Conservation (phyloP, 2,888 invertebrate genomes). For the Harpalus rufipes region DNA sequence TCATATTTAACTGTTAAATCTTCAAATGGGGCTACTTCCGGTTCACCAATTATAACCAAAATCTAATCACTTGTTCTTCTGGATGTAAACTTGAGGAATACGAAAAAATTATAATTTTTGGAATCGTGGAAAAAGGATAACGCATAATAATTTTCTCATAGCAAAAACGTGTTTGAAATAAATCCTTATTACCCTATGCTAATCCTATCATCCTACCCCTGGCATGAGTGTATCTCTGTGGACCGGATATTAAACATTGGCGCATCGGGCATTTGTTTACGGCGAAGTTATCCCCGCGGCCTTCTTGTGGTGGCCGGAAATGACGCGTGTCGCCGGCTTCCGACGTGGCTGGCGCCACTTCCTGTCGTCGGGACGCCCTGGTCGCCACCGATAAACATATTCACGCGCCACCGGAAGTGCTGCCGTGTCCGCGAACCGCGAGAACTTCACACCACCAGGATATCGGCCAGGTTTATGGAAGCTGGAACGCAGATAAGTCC, state of each 20-base stretch:
- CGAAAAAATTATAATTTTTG: too few species aligned
- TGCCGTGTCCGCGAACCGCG: constrained; percentile 74
- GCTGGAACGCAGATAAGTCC: neutral
- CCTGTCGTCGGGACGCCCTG: constrained; percentile 19
- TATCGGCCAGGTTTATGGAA: constrained; percentile 8
- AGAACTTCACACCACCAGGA: constrained; percentile 12
- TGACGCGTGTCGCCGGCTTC: constrained; percentile 78
- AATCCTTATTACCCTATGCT: neutral
- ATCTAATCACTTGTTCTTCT: too few species aligned
- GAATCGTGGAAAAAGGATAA: too few species aligned
- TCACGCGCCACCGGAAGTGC: constrained; percentile 75
- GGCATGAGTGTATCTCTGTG: constrained; percentile 2
- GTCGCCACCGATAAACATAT: constrained; percentile 75
- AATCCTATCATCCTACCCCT: neutral
- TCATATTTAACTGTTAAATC: too few species aligned
- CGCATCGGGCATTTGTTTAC: constrained; percentile 57
- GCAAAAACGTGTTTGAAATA: neutral
- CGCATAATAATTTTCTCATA: neutral
- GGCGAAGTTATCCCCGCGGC: constrained; percentile 46
- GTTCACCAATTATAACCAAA: too few species aligned
- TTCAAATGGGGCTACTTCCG: too few species aligned
- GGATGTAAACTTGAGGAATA: too few species aligned
- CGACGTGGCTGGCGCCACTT: constrained; percentile 76
- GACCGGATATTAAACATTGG: constrained; percentile 61
- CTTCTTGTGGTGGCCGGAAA: constrained; percentile 73